Conservation (phyloP, 1,140 invertebrate species). For the Brachionus rubens region DNA sequence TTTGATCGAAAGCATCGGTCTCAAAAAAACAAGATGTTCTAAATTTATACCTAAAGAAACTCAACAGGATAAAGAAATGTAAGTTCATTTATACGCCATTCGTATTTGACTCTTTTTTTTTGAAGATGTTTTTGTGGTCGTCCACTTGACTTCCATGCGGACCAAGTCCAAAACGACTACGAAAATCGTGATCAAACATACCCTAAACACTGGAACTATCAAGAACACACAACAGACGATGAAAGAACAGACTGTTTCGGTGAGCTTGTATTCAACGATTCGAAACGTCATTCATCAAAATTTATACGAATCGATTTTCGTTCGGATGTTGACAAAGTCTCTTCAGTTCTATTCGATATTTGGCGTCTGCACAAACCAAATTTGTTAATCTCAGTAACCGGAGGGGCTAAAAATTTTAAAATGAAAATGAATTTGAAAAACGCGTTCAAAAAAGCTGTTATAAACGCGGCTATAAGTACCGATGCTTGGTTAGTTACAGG, state of each 20-base stretch:
- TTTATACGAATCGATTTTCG: constrained; percentile 24
- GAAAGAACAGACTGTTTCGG: not conserved
- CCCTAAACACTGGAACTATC: not conserved
- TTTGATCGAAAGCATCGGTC: not conserved
- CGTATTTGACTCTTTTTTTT: not conserved
- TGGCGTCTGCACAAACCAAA: constrained; percentile 52
- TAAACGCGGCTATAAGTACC: not conserved
- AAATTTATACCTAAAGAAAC: not conserved
- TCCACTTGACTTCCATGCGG: not conserved
- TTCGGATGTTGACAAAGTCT: not conserved
- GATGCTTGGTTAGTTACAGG: constrained; percentile 62
- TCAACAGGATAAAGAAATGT: not conserved
- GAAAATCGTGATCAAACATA: not conserved
- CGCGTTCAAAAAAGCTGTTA: constrained; percentile 17
- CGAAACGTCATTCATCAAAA: not conserved
- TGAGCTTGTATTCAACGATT: not conserved
- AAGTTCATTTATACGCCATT: not conserved
- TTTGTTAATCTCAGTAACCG: constrained; percentile 61
- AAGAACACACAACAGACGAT: not conserved
- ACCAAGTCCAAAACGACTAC: not conserved
- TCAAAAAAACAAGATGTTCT: not conserved
- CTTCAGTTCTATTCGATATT: not conserved
- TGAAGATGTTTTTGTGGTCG: not conserved
- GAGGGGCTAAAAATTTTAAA: constrained; percentile 56
- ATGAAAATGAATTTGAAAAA: not conserved